A percentile compares a stretch with the other conserved stretches of the same genome.
Evolutionary conservation across 2,797 vertebrate genomes (phyloP).

Genomic region (Myotis daubentonii): DNA sequence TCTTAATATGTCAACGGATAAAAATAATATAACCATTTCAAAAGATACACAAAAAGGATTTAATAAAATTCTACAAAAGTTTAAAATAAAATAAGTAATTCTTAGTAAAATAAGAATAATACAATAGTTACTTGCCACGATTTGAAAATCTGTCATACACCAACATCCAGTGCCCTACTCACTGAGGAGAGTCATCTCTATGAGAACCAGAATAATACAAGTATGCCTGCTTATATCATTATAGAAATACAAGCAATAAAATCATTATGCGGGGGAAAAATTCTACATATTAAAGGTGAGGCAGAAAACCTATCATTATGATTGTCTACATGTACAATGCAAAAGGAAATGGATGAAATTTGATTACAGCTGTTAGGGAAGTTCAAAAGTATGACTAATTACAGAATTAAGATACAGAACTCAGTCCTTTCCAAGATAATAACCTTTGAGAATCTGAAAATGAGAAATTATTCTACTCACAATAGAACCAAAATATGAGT

Average conservation of each 20-base stretch:
- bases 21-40: background rate
- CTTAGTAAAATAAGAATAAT: background rate
- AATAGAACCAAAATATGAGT: slow-evolving; percentile 26
- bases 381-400: background rate
- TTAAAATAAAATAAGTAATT: background rate
- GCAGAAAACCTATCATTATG: background rate
- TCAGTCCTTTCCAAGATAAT: background rate
- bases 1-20: background rate
- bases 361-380: background rate
- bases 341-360: background rate
- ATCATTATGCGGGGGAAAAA: background rate
- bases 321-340: background rate
- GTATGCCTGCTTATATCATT: background rate
- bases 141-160: background rate
- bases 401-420: background rate
- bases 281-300: background rate
- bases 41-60: background rate
- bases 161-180: background rate
- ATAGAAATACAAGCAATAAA: background rate
- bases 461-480: background rate
- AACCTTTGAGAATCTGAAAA: background rate
- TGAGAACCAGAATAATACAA: background rate
- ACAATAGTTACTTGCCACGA: background rate
- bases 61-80: slow-evolving; percentile 16
- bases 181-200: background rate